Percentiles rank a stretch among this genome's conserved stretches.
Conservation (phyloP, 2,888 invertebrate genomes). For the Julus scandinavius region DNA sequence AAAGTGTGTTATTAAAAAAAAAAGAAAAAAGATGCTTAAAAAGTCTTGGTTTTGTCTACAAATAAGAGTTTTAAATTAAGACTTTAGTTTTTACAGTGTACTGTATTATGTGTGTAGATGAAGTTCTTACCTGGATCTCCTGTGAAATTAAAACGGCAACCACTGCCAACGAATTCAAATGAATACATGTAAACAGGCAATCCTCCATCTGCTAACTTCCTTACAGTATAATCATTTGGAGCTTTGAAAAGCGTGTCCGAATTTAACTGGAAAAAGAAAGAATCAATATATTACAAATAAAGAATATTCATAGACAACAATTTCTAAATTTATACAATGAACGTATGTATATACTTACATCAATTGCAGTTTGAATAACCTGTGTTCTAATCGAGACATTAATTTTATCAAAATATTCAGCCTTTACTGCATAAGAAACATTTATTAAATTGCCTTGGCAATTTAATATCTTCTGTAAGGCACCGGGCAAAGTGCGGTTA, state of each 20-base stretch:
- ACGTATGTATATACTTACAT: slow-evolving; percentile 32
- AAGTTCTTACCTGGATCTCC: slow-evolving; percentile 47
- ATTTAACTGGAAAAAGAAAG: slow-evolving; percentile 3
- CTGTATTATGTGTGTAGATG: no score
- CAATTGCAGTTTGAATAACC: slow-evolving; percentile 42
- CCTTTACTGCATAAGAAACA: slow-evolving; percentile 54
- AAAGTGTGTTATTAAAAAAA: no score
- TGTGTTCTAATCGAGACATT: slow-evolving; percentile 25
- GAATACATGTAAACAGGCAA: slow-evolving; percentile 51
- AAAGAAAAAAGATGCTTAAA: no score
- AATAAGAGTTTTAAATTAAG: no score
- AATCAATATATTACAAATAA: not conserved
- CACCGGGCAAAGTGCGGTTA: not conserved
- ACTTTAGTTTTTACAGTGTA: no score
- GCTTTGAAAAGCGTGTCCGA: slow-evolving; percentile 53
- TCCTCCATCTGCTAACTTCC: slow-evolving; percentile 7
- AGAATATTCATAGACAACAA: not conserved
- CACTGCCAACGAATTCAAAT: slow-evolving; percentile 47
- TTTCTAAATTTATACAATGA: no score
- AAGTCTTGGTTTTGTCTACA: no score
- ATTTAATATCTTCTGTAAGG: not conserved
- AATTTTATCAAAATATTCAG: slow-evolving; percentile 53
- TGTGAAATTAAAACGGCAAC: slow-evolving; percentile 19
- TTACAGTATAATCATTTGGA: slow-evolving; percentile 40
- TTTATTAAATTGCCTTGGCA: slow-evolving; percentile 40